These are phyloP conservation scores for Ursus arctos DNA, from an alignment of 2,113 vertebrate species.

Conservation along the genomic window DNA sequence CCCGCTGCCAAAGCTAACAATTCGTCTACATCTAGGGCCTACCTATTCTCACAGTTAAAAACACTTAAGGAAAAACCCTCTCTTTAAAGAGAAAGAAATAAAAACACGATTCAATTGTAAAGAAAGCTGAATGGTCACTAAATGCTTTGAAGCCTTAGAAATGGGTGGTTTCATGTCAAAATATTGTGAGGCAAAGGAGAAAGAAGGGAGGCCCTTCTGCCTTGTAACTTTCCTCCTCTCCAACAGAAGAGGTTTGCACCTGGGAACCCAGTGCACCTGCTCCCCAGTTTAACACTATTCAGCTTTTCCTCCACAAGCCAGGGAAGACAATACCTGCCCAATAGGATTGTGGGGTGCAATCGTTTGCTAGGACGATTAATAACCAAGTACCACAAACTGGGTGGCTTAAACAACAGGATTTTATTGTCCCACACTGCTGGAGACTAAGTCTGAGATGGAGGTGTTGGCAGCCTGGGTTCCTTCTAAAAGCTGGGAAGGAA, in stretches of 20 bases:
- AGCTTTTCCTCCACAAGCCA: neutral
- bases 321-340: neutral
- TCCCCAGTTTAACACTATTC: neutral
- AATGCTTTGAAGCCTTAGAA: neutral
- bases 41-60: slow-evolving; percentile 43
- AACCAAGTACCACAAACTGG: neutral
- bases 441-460: neutral
- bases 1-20: slow-evolving; percentile 12
- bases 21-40: neutral
- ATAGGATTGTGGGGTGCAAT: neutral
- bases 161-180: neutral
- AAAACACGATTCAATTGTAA: neutral
- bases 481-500: neutral
- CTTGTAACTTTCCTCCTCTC: rapidly evolving
- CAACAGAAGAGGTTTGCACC: neutral
- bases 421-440: neutral
- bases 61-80: neutral
- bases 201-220: neutral
- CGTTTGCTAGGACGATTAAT: neutral
- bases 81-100: neutral
- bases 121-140: neutral
- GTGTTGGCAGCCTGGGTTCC: neutral
- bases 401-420: neutral
- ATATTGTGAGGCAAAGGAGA: neutral
- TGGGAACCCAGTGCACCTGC: neutral